phyloP scores from a whole-genome alignment of 2,888 invertebrate genomes.

The Hemithea aestivaria region DNA sequence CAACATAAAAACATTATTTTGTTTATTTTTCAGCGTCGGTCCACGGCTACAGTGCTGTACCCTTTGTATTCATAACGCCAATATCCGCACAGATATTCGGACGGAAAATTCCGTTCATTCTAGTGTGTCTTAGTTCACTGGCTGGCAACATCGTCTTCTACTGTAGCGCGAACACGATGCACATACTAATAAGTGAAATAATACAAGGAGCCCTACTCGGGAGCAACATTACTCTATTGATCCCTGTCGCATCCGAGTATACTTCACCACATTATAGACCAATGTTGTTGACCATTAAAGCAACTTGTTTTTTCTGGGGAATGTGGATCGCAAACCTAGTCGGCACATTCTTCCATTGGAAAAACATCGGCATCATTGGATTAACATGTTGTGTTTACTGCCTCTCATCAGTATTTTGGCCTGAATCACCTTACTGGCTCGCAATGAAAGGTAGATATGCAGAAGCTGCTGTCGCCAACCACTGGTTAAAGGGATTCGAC shows the following conservation, averaged over 20 bases:
- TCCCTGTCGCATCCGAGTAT: conserved; percentile 36
- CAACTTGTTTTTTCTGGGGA: conserved; percentile 36
- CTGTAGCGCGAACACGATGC: conserved; percentile 28
- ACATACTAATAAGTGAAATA: conserved; percentile 39
- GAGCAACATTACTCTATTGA: conserved; percentile 29
- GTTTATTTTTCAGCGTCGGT: conserved; percentile 36
- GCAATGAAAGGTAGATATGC: conserved; percentile 35
- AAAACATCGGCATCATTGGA: conserved; percentile 31
- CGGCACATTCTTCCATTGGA: conserved; percentile 41
- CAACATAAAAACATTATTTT: not conserved
- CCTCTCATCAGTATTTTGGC: conserved; percentile 31
- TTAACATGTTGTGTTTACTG: conserved; percentile 31
- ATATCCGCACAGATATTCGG: conserved; percentile 29
- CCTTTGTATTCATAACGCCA: conserved; percentile 34
- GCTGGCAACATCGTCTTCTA: conserved; percentile 34
- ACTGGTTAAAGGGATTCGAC: conserved; percentile 38
- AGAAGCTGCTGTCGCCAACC: conserved; percentile 32
- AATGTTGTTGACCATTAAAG: conserved; percentile 36
- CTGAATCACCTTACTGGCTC: conserved; percentile 46
- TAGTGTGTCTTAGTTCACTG: conserved; percentile 21
- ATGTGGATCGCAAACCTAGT: conserved; percentile 39
- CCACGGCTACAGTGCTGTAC: conserved; percentile 32
- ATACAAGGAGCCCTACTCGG: conserved; percentile 34
- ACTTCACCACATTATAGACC: conserved; percentile 36
- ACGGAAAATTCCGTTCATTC: conserved; percentile 32